phyloP scores from a whole-genome alignment of 53 echinoderm and acorn worm genomes.

The Stichopus horrens region DNA sequence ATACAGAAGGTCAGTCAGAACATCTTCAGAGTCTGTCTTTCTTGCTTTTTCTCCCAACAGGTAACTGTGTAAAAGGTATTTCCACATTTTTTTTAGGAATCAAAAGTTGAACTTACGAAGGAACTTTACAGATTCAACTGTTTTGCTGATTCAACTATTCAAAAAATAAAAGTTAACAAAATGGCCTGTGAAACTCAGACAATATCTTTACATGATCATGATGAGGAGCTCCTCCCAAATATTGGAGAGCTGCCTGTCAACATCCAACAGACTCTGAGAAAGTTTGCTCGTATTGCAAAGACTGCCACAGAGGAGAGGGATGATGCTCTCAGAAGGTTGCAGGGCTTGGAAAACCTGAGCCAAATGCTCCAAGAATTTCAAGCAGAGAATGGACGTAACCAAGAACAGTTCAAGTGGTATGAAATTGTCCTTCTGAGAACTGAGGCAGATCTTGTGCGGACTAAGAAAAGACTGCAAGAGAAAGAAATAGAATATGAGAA shows the following conservation, averaged over 20 bases:
- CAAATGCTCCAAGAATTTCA: conserved; percentile 19
- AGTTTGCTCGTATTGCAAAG: conserved; percentile 32
- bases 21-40: too few relatives aligned
- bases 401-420: conserved; percentile 42
- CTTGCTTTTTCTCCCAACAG: too few relatives aligned
- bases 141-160: too few relatives aligned
- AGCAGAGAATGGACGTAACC: conserved; percentile 29
- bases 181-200: neutral
- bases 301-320: neutral
- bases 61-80: too few relatives aligned
- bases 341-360: conserved; percentile 33
- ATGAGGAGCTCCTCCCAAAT: conserved; percentile 9
- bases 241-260: conserved; percentile 1
- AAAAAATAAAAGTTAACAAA: too few relatives aligned
- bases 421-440: conserved; percentile 37
- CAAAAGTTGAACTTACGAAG: too few relatives aligned
- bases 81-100: too few relatives aligned
- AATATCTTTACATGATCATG: neutral
- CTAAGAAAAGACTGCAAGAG: conserved; percentile 20
- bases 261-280: conserved; percentile 16
- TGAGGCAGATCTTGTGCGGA: conserved; percentile 29
- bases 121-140: too few relatives aligned
- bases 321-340: neutral
- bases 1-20: too few relatives aligned
- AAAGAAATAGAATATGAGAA: conserved; percentile 1